Base-by-base conservation (phyloP, 2,797 vertebrate species). In the Sparidentex hasta region DNA sequence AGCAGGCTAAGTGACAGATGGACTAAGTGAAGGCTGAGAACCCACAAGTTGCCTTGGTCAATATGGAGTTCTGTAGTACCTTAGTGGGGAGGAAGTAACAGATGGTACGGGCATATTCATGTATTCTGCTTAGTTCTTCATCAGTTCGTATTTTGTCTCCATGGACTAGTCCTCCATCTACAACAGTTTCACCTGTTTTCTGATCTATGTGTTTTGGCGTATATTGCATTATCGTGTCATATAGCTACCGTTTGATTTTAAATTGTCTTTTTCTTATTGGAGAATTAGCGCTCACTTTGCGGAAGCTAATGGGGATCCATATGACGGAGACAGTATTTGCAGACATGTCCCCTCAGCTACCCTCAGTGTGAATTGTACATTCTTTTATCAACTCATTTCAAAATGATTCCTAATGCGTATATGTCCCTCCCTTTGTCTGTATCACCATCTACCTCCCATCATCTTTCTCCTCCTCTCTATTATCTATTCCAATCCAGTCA, bases 81-180 rank as follows among this genome's bases (percentile, higher is more conserved):
- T 93, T 81, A 41, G 86, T 85, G 58, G 74, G 64, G 68, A 79
- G 78, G 80, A 72, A 72, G 82, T 86, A 93, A 90, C 91, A 94
- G 91, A 95, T 95, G 93, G 93, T 78, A 1, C 54, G 33, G 81
- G 81, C 82, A 83, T 87, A 94, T 87, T 84, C 86, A 83, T 83
- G 76, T 79, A 59, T 89, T 90, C 57, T 46, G 63, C 87, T 82
- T 72, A 88, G 83, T 88, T 88, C 83, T 88, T 92, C 89, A 85
- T 93, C 90, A 86, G 88, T 93, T 86, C 78, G 72, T 92, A 74
- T 87, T 88, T 83, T 81, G 72, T 85, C 82, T 90, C 80, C 65
- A 71, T 56, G 79, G 78, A 72, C 82, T 59, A 41, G 55, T 79
- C 71, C 72, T 93, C 78, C 82, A 84, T 91, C 87, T 85, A 62